Conservation (phyloP, 2,888 invertebrate species). For the Auanema sp. region DNA sequence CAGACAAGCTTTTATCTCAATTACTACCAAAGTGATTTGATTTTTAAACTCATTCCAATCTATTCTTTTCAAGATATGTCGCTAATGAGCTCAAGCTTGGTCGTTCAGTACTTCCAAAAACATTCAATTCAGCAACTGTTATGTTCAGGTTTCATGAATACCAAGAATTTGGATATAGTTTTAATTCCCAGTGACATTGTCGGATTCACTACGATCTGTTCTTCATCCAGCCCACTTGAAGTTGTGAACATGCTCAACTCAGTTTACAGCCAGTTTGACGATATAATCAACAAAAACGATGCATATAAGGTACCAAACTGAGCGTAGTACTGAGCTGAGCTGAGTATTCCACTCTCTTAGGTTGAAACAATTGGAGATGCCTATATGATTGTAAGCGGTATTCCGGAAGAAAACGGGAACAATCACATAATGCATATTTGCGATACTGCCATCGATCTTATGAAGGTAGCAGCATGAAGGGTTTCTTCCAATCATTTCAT, state of each 20-base stretch:
- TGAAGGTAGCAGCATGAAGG: too few relatives aligned
- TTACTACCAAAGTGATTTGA: slow-evolving; percentile 48
- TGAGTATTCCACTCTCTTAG: slow-evolving; percentile 27
- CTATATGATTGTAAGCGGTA: slow-evolving; percentile 61
- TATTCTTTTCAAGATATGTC: slow-evolving; percentile 44
- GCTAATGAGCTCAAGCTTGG: slow-evolving; percentile 60
- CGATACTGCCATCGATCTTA: slow-evolving; percentile 56
- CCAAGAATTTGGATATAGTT: background rate
- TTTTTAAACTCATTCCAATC: background rate
- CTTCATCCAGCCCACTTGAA: slow-evolving; percentile 41
- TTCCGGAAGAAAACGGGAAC: slow-evolving; percentile 59
- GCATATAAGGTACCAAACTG: slow-evolving; percentile 38
- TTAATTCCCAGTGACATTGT: slow-evolving; percentile 49
- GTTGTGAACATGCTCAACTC: slow-evolving; percentile 52
- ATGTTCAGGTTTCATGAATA: slow-evolving; percentile 57
- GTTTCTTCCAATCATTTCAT: too few relatives aligned
- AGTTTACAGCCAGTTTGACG: slow-evolving; percentile 61
- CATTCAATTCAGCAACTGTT: slow-evolving; percentile 54
- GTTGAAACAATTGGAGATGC: slow-evolving; percentile 61
- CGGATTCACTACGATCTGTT: slow-evolving; percentile 52
- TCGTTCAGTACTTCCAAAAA: slow-evolving; percentile 57
- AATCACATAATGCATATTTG: slow-evolving; percentile 50
- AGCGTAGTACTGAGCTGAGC: background rate
- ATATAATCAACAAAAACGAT: slow-evolving; percentile 51
- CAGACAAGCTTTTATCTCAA: slow-evolving; percentile 59